Evolutionary conservation across 2,888 invertebrate species (phyloP).

Genomic region (Agrilus cyanescens): DNA sequence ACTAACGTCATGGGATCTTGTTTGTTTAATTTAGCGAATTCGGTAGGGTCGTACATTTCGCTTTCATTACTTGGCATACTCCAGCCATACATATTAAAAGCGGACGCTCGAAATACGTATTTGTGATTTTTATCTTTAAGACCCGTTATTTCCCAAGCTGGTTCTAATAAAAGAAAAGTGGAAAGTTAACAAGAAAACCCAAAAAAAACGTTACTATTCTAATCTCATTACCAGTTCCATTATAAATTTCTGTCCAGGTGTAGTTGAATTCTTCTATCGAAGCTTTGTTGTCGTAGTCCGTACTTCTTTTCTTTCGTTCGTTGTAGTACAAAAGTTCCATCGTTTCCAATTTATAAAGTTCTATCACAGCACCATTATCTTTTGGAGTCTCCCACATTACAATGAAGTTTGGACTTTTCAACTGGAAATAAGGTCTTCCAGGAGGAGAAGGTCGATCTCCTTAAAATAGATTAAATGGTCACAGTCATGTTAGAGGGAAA

Average conservation of each 20-base stretch:
- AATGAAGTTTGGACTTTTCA: constrained; percentile 62
- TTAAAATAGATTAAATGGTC: constrained; percentile 21
- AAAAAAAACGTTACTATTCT: neutral
- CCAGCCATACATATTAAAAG: constrained; percentile 72
- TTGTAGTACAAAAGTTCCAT: constrained; percentile 26
- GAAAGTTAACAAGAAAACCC: constrained; percentile 3
- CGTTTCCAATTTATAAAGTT: constrained; percentile 66
- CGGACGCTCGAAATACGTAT: constrained; percentile 65
- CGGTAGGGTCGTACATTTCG: constrained; percentile 42
- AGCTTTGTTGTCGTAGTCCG: constrained; percentile 33
- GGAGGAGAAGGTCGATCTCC: constrained; percentile 73
- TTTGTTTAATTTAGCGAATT: constrained; percentile 37
- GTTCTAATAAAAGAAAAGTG: constrained; percentile 39
- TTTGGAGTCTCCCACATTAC: constrained; percentile 71
- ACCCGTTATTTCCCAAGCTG: constrained; percentile 68
- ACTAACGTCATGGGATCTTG: constrained; percentile 40
- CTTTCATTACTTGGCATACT: constrained; percentile 63
- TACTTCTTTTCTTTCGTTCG: constrained; percentile 25
- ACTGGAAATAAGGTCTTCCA: constrained; percentile 59
- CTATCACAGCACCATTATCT: constrained; percentile 64
- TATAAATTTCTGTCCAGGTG: constrained; percentile 56
- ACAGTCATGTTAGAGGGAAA: neutral
- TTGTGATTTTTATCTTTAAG: constrained; percentile 44
- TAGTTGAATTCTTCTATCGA: constrained; percentile 46
- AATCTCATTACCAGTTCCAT: constrained; percentile 51